Evolutionary conservation across 2,113 vertebrate species (phyloP).

Genomic region (Martes martes): DNA sequence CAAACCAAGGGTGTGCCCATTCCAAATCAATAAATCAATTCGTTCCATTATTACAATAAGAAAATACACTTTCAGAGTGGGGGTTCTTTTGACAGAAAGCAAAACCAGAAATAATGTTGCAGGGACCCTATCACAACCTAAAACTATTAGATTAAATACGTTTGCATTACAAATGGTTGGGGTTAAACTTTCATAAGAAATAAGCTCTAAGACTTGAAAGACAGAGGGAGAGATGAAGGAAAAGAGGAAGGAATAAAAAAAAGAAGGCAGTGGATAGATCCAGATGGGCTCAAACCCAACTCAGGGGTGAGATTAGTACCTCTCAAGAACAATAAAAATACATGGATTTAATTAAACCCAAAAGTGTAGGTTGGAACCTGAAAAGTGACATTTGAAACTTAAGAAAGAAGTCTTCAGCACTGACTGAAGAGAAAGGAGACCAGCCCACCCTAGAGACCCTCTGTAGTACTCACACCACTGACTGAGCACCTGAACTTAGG

Average conservation of each 20-base stretch:
- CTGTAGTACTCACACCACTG: not conserved
- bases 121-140: not conserved
- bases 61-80: not conserved
- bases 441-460: not conserved
- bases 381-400: not conserved
- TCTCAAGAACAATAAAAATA: constrained; percentile 25
- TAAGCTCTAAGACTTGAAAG: not conserved
- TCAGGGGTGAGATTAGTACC: not conserved
- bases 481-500: not conserved
- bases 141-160: not conserved
- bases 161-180: not conserved
- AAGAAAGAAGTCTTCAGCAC: not conserved
- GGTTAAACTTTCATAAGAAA: not conserved
- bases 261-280: not conserved
- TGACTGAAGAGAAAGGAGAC: not conserved
- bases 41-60: constrained; percentile 47
- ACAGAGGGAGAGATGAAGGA: not conserved
- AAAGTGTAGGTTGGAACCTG: not conserved
- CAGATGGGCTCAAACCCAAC: not conserved
- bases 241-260: not conserved
- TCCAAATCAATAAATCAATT: constrained; percentile 52
- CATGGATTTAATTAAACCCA: not conserved
- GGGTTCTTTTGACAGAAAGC: not conserved
- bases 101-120: constrained; percentile 55
- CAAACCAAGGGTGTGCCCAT: constrained; percentile 23